A percentile compares a stretch with the other conserved stretches of the same genome.
phyloP scores from a whole-genome alignment of 2,888 invertebrate genomes.

The Brenthis daphne region DNA sequence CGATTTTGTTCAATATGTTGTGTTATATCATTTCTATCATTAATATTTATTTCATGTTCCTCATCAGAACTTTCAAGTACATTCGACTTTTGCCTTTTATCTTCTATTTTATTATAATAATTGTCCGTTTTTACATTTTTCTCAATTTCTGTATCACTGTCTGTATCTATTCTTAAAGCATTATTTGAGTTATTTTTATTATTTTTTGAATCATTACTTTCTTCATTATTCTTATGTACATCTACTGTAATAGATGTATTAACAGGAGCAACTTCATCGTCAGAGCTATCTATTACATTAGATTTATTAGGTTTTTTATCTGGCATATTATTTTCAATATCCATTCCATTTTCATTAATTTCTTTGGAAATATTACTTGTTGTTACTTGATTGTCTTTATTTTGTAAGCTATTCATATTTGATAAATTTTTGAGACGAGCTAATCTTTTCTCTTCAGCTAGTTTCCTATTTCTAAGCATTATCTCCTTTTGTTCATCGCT shows the following conservation, averaged over 20 bases:
- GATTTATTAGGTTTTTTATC: conserved; percentile 33
- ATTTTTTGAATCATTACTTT: conserved; percentile 9
- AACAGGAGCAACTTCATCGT: conserved; percentile 40
- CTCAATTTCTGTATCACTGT: conserved; percentile 16
- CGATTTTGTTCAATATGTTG: conserved; percentile 1
- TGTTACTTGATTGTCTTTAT: conserved; percentile 22
- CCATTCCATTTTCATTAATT: conserved; percentile 3
- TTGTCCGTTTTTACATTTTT: conserved; percentile 24
- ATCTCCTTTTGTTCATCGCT: conserved; percentile 85
- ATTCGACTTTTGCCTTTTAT: not conserved
- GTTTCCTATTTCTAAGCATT: conserved; percentile 85
- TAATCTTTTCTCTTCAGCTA: conserved; percentile 85
- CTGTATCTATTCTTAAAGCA: conserved; percentile 7
- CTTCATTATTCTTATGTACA: conserved; percentile 38
- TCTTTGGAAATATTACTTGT: not conserved
- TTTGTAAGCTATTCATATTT: conserved; percentile 27
- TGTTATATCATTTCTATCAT: conserved; percentile 10
- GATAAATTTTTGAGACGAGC: conserved; percentile 69
- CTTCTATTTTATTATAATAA: conserved; percentile 17
- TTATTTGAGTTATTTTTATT: conserved; percentile 16
- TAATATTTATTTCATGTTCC: not conserved
- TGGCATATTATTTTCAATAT: conserved; percentile 16
- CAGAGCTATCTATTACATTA: conserved; percentile 48
- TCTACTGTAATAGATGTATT: conserved; percentile 46
- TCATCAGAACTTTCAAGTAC: no score